Conservation (phyloP, 2,797 vertebrate species). For the Nothura maculosa region DNA sequence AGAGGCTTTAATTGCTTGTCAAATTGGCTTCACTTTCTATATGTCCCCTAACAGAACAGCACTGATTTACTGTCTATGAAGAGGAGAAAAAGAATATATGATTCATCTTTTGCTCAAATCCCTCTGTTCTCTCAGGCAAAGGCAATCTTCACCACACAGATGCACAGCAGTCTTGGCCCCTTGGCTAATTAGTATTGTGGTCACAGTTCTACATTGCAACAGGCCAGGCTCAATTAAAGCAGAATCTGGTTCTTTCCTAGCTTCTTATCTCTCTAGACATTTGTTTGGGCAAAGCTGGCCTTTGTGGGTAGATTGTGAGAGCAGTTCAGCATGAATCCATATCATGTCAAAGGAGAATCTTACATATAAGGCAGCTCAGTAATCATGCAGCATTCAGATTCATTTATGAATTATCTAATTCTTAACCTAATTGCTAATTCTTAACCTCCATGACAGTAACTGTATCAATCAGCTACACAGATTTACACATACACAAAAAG, state of each 20-base stretch:
- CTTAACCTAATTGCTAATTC: background rate
- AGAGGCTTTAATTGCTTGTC: background rate
- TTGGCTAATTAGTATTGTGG: no score
- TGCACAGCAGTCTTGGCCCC: no score
- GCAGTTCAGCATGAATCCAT: background rate
- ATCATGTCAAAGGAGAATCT: background rate
- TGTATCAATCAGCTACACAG: background rate
- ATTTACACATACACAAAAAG: background rate
- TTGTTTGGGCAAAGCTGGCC: background rate
- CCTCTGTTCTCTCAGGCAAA: background rate
- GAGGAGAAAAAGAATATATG: background rate
- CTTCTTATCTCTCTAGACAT: background rate
- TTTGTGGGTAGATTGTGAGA: background rate
- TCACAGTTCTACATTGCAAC: background rate
- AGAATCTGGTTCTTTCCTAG: background rate
- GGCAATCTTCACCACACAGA: background rate
- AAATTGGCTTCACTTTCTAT: background rate
- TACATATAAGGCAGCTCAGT: background rate
- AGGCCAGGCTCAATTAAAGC: background rate
- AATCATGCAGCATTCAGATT: background rate
- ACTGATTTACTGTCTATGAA: background rate
- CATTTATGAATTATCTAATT: background rate
- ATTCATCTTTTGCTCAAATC: background rate
- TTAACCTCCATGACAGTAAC: background rate
- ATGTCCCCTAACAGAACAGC: background rate